Evolutionary conservation across 2,113 vertebrate genomes (phyloP), one percentile per base, ranked within the genome.

Genomic region (Notarius lentiginosus): DNA sequence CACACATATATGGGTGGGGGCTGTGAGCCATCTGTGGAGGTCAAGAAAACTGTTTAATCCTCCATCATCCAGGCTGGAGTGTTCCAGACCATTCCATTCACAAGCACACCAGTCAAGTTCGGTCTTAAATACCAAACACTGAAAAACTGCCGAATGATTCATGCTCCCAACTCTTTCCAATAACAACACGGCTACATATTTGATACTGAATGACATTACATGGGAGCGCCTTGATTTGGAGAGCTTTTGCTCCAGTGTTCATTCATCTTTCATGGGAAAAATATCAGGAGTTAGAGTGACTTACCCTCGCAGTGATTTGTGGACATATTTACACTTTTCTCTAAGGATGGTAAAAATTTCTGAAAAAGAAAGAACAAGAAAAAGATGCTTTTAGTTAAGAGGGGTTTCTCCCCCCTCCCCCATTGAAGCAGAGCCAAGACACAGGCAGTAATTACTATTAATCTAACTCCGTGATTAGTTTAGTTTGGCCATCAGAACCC

Each of bases 251-350:
- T 82, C 34, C 34, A 51, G 17, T n/a, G 14, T 7, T 55, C 49
- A 79, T 55, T 79, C 6, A 0, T 47, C 4, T 84, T 89, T 66
- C 51, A 79, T 81, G 27, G 83, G 70, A 75, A 83, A 83, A 82
- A 47, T 27, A 84, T 81, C 17, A 15, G 7, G 10, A 84, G 70
- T 58, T 12, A 61, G 65, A 70, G 72, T 22, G 56, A 91, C 97
- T 96, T 92, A 99, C 98, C 94, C 96, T 84, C 97, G 95, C 86
- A 99, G 94, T 84, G 96, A 95, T 80, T 93, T 95, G 91, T 98
- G 95, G 89, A 98, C 96, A 53, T 87, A 91, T 89, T 92, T 91
- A 55, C 97, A 97, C 90, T 98, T 99, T 73, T 94, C 90, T 87
- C 91, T 96, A 63, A 99, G 94, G 58, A 95, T 83, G 72, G 91